These are phyloP conservation scores for Mormyrus hasselquistii DNA, from an alignment of 2,797 vertebrate species.

Conservation along the genomic window DNA sequence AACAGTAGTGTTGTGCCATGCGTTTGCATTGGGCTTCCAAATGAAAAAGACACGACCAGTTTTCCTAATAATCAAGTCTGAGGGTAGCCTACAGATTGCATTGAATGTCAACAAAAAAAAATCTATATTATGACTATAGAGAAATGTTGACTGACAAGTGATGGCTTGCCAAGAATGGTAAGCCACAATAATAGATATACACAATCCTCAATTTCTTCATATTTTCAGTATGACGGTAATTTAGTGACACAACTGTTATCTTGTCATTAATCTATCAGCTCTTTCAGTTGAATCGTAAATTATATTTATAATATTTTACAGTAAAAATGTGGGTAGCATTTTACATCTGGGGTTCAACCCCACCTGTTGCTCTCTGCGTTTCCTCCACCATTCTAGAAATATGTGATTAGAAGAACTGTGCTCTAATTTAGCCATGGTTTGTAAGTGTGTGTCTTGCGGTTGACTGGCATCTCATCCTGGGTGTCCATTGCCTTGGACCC, in stretches of 20 bases:
- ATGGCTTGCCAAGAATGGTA: not conserved
- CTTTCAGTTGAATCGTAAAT: not conserved
- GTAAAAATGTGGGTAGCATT: not conserved
- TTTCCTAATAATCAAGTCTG: not conserved
- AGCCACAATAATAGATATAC: not conserved
- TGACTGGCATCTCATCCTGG: not conserved
- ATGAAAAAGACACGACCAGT: not conserved
- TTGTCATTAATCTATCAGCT: not conserved
- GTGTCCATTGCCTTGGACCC: not conserved
- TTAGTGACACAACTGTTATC: not conserved
- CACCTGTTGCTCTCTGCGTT: not conserved
- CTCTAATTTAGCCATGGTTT: not conserved
- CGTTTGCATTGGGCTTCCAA: not conserved
- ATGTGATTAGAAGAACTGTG: not conserved
- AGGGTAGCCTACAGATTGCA: not conserved
- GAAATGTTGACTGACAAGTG: not conserved
- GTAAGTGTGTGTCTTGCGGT: not conserved
- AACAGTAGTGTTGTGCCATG: not conserved
- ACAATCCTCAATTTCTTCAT: not conserved
- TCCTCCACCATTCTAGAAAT: not conserved
- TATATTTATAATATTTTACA: not conserved
- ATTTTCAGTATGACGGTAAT: not conserved
- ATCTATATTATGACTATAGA: not conserved
- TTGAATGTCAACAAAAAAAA: not conserved
- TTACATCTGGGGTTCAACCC: not conserved